Evolutionary conservation across 2,113 vertebrate genomes (phyloP).

Genomic region (Malurus melanocephalus): DNA sequence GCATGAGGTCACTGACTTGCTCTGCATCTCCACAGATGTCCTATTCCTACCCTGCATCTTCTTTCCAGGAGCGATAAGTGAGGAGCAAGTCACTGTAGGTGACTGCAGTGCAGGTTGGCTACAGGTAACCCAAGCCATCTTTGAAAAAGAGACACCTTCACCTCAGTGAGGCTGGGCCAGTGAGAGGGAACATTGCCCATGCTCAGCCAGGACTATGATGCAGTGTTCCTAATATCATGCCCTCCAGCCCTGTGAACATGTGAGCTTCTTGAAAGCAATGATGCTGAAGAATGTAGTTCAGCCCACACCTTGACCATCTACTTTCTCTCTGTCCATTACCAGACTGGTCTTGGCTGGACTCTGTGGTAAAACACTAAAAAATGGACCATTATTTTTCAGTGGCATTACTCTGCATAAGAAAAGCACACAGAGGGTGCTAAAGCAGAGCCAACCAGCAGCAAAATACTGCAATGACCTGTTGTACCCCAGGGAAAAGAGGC

Average conservation of each 20-base stretch:
- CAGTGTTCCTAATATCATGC: not conserved
- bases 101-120: not conserved
- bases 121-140: not conserved
- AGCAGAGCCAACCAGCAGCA: not conserved
- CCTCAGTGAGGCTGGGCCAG: not conserved
- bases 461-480: not conserved
- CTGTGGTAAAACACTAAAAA: not conserved
- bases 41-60: not conserved
- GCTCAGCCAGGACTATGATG: not conserved
- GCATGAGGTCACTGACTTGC: not conserved
- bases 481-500: not conserved
- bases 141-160: not conserved
- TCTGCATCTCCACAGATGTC: not conserved
- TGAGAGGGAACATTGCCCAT: not conserved
- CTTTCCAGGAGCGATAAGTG: not conserved
- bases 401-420: not conserved
- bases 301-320: not conserved
- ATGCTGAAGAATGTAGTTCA: not conserved
- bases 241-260: not conserved
- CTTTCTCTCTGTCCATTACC: not conserved
- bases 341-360: not conserved
- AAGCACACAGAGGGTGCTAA: not conserved
- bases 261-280: not conserved
- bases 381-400: not conserved
- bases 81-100: not conserved